Evolutionary conservation across 2,113 vertebrate genomes (phyloP), one percentile per base, ranked within the genome.

Genomic region (Scatophagus argus): DNA sequence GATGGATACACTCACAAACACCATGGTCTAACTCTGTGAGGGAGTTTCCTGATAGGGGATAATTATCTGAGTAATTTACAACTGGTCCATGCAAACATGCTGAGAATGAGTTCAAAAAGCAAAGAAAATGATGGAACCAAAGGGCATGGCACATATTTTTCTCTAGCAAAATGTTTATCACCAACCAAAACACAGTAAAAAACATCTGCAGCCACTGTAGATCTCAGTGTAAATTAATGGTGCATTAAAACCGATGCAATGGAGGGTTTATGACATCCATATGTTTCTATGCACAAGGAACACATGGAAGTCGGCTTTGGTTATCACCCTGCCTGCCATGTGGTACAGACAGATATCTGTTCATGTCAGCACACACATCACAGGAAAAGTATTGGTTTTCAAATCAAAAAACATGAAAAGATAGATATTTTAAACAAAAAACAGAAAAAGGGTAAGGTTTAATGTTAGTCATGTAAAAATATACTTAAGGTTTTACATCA

Each of bases 181-280:
- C 84, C 49, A 25, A 64, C 62, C 47, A 71, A 83, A 81, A 71
- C 73, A 68, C 72, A 46, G 41, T 80, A 52, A 82, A 82, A 88
- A 67, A 19, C 27, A 60, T 77, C 77, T 89, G 79, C 65, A 85
- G 81, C 81, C 85, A 84, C 79, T 82, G 86, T 72, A 73, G 31
- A 70, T 73, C 65, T 79, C n/a, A 51, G 74, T 72, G 54, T 79
- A 79, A 86, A 79, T 86, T 44, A 85, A 67, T 72, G 75, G 62
- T 23, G 49, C 83, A 71, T 79, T 78, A 63, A 87, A 89, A 39
- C 38, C 19, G 31, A 67, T 38, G 25, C 38, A 74, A 32, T 46
- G 55, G 38, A 63, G 82, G 54, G 85, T 85, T 89, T 84, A 90
- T 82, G 83, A 70, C 56, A 58, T 60, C 71, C 74, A 82, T 79